Conservation (phyloP, 2,113 vertebrate genomes). For the Bettongia penicillata region DNA sequence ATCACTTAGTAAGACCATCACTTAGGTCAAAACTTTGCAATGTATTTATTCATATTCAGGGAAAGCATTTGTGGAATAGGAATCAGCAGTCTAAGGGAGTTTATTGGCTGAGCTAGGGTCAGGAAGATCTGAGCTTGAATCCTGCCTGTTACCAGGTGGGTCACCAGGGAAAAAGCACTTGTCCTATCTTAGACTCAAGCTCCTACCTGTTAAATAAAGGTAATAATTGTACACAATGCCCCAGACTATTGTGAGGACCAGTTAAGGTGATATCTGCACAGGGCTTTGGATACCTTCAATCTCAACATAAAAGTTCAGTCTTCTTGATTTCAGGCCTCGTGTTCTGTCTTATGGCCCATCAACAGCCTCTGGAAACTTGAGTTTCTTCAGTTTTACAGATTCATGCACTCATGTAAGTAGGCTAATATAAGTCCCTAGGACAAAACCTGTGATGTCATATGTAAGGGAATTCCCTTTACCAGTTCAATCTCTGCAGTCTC, state of each 20-base stretch:
- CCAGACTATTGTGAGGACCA: background rate
- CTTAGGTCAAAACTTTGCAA: background rate
- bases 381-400: background rate
- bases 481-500: background rate
- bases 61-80: background rate
- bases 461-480: background rate
- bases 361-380: background rate
- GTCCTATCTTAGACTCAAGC: background rate
- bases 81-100: background rate
- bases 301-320: background rate
- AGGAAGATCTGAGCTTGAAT: background rate
- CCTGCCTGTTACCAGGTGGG: no score
- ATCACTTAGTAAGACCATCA: background rate
- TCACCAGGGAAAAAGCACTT: background rate
- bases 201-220: background rate
- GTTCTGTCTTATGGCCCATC: background rate
- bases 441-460: background rate
- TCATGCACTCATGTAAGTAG: background rate
- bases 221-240: background rate
- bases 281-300: background rate
- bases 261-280: background rate
- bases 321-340: background rate
- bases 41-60: background rate
- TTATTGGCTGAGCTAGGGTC: background rate
- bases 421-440: background rate